Conservation (phyloP, 2,113 vertebrate genomes). For the Hyla sarda region DNA sequence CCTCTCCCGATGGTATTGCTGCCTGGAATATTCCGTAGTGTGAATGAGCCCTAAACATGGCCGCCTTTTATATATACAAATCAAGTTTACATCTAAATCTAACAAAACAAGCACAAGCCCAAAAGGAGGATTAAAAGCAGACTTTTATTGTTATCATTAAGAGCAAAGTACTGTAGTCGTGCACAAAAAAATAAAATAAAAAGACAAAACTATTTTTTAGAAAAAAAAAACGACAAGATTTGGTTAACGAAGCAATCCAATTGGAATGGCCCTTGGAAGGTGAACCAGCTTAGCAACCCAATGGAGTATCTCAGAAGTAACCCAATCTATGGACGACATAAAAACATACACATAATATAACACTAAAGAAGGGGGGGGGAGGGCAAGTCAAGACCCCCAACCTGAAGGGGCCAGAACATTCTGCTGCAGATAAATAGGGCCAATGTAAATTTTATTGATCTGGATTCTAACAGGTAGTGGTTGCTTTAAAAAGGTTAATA, state of each 20-base stretch:
- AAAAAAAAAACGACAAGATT: slow-evolving; percentile 39
- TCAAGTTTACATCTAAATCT: too few species aligned
- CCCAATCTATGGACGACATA: slow-evolving; percentile 48
- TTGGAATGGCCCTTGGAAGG: slow-evolving; percentile 41
- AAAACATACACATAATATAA: slow-evolving; percentile 35
- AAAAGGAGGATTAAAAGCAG: slow-evolving; percentile 55
- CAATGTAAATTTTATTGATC: neutral
- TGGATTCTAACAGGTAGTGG: slow-evolving; percentile 41
- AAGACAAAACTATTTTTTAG: slow-evolving; percentile 33
- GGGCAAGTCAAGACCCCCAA: neutral
- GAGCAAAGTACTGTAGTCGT: slow-evolving; percentile 60
- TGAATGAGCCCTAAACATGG: too few species aligned
- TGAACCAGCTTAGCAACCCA: slow-evolving; percentile 35
- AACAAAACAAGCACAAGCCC: neutral
- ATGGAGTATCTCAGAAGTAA: slow-evolving; percentile 43
- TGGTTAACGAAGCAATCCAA: slow-evolving; percentile 52
- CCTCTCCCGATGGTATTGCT: too few species aligned
- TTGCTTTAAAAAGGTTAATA: slow-evolving; percentile 5
- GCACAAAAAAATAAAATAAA: slow-evolving; percentile 51
- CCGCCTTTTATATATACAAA: too few species aligned
- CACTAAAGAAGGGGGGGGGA: neutral
- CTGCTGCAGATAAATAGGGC: neutral
- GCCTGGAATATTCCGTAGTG: too few species aligned
- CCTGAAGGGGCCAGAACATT: neutral
- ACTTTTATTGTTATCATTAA: slow-evolving; percentile 59